These are phyloP conservation scores for Pogonomyrmex barbatus DNA, from an alignment of 1,140 invertebrate genomes.

Conservation along the genomic window DNA sequence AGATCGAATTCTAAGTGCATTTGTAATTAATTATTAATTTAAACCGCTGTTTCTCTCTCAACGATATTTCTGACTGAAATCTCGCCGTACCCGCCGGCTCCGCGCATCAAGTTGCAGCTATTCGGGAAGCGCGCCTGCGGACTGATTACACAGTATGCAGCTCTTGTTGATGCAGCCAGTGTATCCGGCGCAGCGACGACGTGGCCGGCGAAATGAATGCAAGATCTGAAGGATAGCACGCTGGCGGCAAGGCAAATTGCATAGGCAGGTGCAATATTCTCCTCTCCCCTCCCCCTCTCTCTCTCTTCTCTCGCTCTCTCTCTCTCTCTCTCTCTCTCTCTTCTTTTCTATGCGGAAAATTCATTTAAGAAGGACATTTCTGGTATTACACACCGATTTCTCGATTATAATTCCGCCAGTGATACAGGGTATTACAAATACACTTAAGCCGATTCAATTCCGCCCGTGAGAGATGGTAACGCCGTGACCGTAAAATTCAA, in stretches of 20 bases:
- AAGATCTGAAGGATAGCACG: slow-evolving; percentile 25
- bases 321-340: background rate
- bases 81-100: background rate
- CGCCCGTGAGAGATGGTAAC: background rate
- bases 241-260: background rate
- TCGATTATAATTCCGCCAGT: slow-evolving; percentile 24
- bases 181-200: slow-evolving; percentile 7
- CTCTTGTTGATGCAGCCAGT: slow-evolving; percentile 45
- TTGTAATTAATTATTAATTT: slow-evolving; percentile 13
- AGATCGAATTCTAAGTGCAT: background rate
- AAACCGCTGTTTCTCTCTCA: background rate
- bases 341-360: slow-evolving; percentile 4
- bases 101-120: background rate
- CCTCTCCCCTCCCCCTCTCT: background rate
- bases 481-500: background rate
- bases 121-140: slow-evolving; percentile 72
- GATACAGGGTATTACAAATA: slow-evolving; percentile 39
- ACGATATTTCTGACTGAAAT: background rate
- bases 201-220: slow-evolving; percentile 1
- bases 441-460: slow-evolving; percentile 32
- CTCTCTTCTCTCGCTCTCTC: background rate
- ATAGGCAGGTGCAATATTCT: slow-evolving; percentile 1
- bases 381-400: background rate
- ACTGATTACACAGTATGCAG: slow-evolving; percentile 79
- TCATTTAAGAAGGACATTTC: slow-evolving; percentile 17